Conservation (phyloP, 2,113 vertebrate genomes). For the human region GRCh38 chr2:142418001-142418500, state of each 20-base stretch:
- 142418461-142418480: no score
- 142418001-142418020: accelerated
- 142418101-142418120: background rate
- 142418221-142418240: background rate
- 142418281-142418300: background rate
- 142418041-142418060: background rate
- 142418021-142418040: background rate
- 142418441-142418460: background rate
- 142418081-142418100: background rate
- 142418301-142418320: background rate
- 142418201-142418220: background rate
- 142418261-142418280: background rate
- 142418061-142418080: background rate
- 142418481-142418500: background rate
- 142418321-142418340: background rate
- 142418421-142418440: background rate
- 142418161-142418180: background rate
- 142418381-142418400: background rate
- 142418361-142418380: background rate
- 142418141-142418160: background rate
- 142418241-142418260: background rate
- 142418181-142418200: background rate
- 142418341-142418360: background rate
- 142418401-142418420: background rate
- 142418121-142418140: background rate